These are phyloP conservation scores for Heliconius melpomene DNA, from an alignment of 1,140 invertebrate species.

Conservation along the genomic window DNA sequence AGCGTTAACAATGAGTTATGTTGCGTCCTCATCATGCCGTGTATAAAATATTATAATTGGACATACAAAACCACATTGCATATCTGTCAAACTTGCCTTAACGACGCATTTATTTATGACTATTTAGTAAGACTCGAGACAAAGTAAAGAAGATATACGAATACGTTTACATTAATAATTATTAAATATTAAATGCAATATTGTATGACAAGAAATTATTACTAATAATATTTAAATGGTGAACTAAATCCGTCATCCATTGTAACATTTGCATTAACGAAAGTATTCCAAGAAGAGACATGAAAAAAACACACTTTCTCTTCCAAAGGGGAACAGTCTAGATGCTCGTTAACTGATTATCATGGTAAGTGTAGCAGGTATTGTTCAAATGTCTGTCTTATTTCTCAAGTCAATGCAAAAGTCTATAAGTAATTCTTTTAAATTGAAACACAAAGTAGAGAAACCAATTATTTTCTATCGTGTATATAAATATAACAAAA, in stretches of 20 bases:
- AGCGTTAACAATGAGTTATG: conserved; percentile 75
- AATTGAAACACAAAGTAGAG: background rate
- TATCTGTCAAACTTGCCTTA: background rate
- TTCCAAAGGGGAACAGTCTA: conserved; percentile 67
- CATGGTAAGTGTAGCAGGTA: conserved; percentile 60
- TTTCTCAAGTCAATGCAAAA: background rate
- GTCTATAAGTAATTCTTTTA: background rate
- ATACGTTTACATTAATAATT: background rate
- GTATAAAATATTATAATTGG: conserved; percentile 77
- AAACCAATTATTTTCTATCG: background rate
- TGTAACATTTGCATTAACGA: conserved; percentile 73
- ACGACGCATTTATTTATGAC: background rate
- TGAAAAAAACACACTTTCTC: conserved; percentile 70
- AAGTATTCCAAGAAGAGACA: conserved; percentile 71
- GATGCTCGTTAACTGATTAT: conserved; percentile 68
- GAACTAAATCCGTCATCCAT: conserved; percentile 66
- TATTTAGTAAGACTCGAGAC: background rate
- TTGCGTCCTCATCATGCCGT: conserved; percentile 73
- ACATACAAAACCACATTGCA: conserved; percentile 56
- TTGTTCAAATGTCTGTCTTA: conserved; percentile 51
- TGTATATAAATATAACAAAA: background rate
- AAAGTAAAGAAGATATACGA: background rate
- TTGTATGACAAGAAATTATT: conserved; percentile 51
- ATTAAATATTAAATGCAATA: background rate
- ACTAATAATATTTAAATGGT: conserved; percentile 51